Percentiles rank a stretch among this genome's conserved stretches.
Conservation (phyloP, 2,888 invertebrate species). For the Oscheius sp. region DNA sequence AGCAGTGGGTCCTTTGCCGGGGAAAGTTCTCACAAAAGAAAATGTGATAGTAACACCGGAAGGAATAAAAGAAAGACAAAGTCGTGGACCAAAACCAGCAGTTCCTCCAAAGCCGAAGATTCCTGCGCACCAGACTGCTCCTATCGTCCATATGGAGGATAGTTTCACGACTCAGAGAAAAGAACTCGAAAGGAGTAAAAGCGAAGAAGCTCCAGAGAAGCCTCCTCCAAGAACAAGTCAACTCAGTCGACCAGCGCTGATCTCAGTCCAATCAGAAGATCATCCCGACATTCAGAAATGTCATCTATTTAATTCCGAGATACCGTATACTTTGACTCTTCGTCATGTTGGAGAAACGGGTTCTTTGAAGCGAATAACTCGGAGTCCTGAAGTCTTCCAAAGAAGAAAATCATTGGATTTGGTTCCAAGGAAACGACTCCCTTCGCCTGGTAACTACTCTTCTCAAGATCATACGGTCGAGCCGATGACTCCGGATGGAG, state of each 20-base stretch:
- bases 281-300: conserved; percentile 63
- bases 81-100: conserved; percentile 49
- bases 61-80: conserved; percentile 50
- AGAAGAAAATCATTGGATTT: conserved; percentile 63
- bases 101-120: conserved; percentile 60
- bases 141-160: conserved; percentile 48
- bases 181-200: conserved; percentile 30
- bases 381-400: conserved; percentile 42
- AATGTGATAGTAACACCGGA: conserved; percentile 64
- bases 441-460: conserved; percentile 68
- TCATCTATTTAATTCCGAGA: conserved; percentile 59
- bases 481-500: conserved; percentile 64
- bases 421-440: conserved; percentile 65
- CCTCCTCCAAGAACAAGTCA: conserved; percentile 6
- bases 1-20: conserved; percentile 61
- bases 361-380: conserved; percentile 41
- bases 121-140: conserved; percentile 32
- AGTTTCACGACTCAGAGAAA: conserved; percentile 17
- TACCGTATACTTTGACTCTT: conserved; percentile 70
- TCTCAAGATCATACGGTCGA: conserved; percentile 69
- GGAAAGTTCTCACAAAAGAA: conserved; percentile 62
- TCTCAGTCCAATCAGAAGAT: conserved; percentile 68
- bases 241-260: conserved; percentile 54
- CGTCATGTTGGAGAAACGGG: conserved; percentile 57
- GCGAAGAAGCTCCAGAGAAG: conserved; percentile 24